Evolutionary conservation across 30 jellyfish, hydroid and myxozoan genomes (phyloP), one percentile per base, ranked within the genome.

Genomic region (Haliclystus octoradiatus): DNA sequence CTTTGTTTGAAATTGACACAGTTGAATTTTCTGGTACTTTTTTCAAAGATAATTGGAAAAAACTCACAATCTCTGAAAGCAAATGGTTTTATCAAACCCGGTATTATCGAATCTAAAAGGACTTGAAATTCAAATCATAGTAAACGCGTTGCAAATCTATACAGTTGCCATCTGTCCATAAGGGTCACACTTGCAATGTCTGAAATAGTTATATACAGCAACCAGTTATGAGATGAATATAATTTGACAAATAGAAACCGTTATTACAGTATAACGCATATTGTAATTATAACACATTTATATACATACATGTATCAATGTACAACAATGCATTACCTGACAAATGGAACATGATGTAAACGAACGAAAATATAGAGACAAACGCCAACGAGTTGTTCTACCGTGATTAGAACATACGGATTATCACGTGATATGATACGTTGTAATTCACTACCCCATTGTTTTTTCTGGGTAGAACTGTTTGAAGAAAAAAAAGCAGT

Each of bases 311-410:
- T 9, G 2, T 1, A 9, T 50, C 60, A 46, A 7, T 9, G 60
- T 12, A 46, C 12, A 7, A 12, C 60, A 12, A 19, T 7, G 12
- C 60, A 19, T 26, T 68, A 92, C 99, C 95, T 79, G 63, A 92
- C 49, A 79, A 61, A 84, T 5, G 96, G 99, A 34, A 79, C 81
- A 67, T 92, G 96, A n/a, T 80, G 93, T 15, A 65, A 65, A n/a
- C 95, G 92, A 1, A 74, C 85, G 52, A 83, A 92, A 72, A 92
- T 96, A 65, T 69, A 92, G 33, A 92, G 67, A 75, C 96, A 92
- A n/a, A 92, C 95, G 0, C 99, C 99, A 65, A 92, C 99, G 62
- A 92, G 81, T 66, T 92, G 99, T 40, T 80, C 95, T 2, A 95
- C 93, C 1, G 96, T 78, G 0, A 92, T 53, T 9, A 92, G 83